Conservation (phyloP, 2,113 vertebrate species). For the Hoplias malabaricus region DNA sequence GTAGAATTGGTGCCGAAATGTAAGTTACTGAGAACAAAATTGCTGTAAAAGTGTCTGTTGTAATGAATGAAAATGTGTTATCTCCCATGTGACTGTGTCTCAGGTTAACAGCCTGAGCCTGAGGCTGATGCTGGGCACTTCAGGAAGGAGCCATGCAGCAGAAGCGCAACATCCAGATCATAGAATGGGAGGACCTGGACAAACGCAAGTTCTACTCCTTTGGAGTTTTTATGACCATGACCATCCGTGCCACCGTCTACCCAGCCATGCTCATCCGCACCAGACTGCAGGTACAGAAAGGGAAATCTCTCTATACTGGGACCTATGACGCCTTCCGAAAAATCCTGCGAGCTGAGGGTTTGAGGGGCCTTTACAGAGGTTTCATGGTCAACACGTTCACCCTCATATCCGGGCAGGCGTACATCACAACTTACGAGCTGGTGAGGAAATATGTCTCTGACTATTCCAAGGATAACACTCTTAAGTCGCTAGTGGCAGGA, state of each 20-base stretch:
- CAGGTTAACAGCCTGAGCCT: slow-evolving; percentile 5
- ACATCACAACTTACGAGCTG: slow-evolving; percentile 94
- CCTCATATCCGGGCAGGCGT: slow-evolving; percentile 91
- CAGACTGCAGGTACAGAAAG: slow-evolving; percentile 90
- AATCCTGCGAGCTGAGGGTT: slow-evolving; percentile 84
- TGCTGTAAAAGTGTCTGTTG: too few species aligned
- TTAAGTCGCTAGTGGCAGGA: slow-evolving; percentile 90
- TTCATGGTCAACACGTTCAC: slow-evolving; percentile 96
- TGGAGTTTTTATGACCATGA: slow-evolving; percentile 93
- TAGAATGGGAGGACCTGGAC: slow-evolving; percentile 98
- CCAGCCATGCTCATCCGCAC: slow-evolving; percentile 94
- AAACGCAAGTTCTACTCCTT: slow-evolving; percentile 96
- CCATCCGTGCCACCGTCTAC: slow-evolving; percentile 91
- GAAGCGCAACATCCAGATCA: slow-evolving; percentile 91
- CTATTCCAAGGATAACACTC: slow-evolving; percentile 85
- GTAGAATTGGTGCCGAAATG: too few species aligned
- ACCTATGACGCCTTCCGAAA: slow-evolving; percentile 91
- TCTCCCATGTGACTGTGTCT: not conserved
- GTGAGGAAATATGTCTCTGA: slow-evolving; percentile 85
- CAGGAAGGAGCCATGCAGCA: slow-evolving; percentile 69
- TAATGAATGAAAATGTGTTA: not conserved
- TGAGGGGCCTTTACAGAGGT: slow-evolving; percentile 86
- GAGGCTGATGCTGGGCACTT: slow-evolving; percentile 22
- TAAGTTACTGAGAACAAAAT: too few species aligned
- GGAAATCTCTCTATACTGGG: slow-evolving; percentile 87